Evolutionary conservation across 2,888 invertebrate species (phyloP).

Genomic region (Electrophaes corylata): DNA sequence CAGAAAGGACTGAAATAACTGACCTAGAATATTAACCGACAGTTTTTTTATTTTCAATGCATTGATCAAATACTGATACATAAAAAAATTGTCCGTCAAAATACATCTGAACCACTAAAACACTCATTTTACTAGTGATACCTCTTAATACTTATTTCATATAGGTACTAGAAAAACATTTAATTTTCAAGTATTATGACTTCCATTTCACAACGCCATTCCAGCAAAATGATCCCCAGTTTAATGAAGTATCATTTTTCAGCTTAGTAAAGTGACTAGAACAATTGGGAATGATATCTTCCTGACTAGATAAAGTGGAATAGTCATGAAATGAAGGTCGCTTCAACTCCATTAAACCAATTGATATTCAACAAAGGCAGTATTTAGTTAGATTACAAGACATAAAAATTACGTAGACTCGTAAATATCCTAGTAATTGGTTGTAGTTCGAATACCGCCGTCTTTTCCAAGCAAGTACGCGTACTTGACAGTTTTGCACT

Average conservation of each 20-base stretch:
- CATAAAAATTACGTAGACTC: conserved; percentile 58
- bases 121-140: conserved; percentile 9
- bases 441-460: conserved; percentile 42
- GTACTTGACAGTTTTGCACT: conserved; percentile 18
- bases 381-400: conserved; percentile 74
- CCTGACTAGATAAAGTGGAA: conserved; percentile 35
- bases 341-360: conserved; percentile 48
- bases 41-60: conserved; percentile 10
- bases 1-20: conserved; percentile 47
- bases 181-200: conserved; percentile 19
- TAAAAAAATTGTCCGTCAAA: conserved; percentile 13
- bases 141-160: conserved; percentile 4
- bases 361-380: conserved; percentile 75
- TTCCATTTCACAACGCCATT: conserved; percentile 36
- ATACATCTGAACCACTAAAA: neutral
- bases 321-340: conserved; percentile 34
- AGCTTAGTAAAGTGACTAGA: conserved; percentile 34
- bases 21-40: conserved; percentile 9
- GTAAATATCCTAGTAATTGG: conserved; percentile 72
- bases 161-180: conserved; percentile 16
- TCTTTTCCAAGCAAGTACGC: conserved; percentile 28
- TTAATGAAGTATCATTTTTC: conserved; percentile 13
- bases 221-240: conserved; percentile 19
- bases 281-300: conserved; percentile 30
- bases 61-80: neutral